Evolutionary conservation across 2,797 vertebrate genomes (phyloP).

Genomic region (Miichthys miiuy): DNA sequence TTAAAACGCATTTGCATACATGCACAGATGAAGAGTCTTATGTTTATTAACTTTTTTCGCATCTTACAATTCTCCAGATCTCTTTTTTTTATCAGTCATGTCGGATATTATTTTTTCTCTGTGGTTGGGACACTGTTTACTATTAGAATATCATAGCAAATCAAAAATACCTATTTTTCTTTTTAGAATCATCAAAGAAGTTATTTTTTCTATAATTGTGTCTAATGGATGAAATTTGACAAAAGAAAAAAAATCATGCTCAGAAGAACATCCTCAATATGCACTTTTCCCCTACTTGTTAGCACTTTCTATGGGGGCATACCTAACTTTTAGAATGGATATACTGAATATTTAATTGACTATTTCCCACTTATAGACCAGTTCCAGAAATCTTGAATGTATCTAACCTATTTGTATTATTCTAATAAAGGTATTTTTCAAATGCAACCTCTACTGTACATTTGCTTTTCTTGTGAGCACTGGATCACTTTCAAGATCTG

Average conservation of each 20-base stretch:
- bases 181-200: neutral
- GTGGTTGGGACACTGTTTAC: constrained; percentile 37
- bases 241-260: constrained; percentile 49
- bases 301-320: constrained; percentile 63
- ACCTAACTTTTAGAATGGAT: constrained; percentile 65
- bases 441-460: constrained; percentile 46
- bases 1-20: constrained; percentile 19
- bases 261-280: constrained; percentile 77
- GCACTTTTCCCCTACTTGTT: constrained; percentile 64
- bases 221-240: constrained; percentile 22
- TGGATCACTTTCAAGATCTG: neutral
- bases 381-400: constrained; percentile 60
- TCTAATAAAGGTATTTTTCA: constrained; percentile 80
- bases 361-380: constrained; percentile 57
- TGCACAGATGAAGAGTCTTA: constrained; percentile 12
- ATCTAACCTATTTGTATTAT: constrained; percentile 69
- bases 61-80: constrained; percentile 54
- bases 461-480: constrained; percentile 16
- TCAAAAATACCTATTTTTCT: constrained; percentile 5
- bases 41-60: constrained; percentile 2
- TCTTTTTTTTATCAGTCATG: constrained; percentile 26
- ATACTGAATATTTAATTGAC: constrained; percentile 71
- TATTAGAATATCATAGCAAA: neutral
- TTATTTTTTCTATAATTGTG: constrained; percentile 36
- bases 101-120: constrained; percentile 33